A percentile compares a stretch with the other conserved stretches of the same genome.
Evolutionary conservation across 2,113 vertebrate species (phyloP).

Genomic region (Scartelaos histophorus): DNA sequence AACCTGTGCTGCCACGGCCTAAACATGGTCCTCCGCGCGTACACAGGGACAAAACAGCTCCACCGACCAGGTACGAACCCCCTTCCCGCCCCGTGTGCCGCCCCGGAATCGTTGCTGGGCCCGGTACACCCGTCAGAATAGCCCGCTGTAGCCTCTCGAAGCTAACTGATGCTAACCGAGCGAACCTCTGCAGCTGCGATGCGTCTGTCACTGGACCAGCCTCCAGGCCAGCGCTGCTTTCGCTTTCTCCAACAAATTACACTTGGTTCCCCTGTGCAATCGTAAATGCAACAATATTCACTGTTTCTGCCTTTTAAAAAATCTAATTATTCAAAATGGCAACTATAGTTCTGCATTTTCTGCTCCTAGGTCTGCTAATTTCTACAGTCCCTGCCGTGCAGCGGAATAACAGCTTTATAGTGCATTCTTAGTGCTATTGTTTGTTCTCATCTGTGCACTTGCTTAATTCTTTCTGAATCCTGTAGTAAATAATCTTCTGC

Average conservation of each 20-base stretch:
- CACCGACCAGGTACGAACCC: constrained; percentile 57
- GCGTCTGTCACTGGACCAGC: constrained; percentile 39
- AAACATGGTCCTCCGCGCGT: constrained; percentile 56
- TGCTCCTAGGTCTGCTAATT: background rate
- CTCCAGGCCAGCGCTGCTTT: constrained; percentile 5
- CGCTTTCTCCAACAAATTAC: background rate
- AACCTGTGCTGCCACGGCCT: constrained; percentile 53
- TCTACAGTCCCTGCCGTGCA: background rate
- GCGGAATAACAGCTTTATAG: background rate
- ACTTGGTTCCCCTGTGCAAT: rapidly evolving
- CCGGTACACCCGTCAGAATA: background rate
- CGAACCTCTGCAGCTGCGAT: background rate
- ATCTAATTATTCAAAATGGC: background rate
- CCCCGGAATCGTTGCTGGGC: rapidly evolving
- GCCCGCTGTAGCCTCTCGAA: background rate
- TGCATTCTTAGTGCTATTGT: background rate
- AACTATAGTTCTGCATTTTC: background rate
- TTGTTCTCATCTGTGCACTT: too few relatives aligned
- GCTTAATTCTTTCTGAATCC: background rate
- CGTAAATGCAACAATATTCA: background rate
- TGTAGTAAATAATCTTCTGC: background rate
- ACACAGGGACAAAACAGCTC: constrained; percentile 54
- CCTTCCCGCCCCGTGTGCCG: rapidly evolving
- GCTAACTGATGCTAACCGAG: constrained; percentile 8
- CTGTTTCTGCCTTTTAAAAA: background rate